Evolutionary conservation across 1,140 invertebrate genomes (phyloP), one percentile per base, ranked within the genome.

Genomic region (Drosophila baimaii): DNA sequence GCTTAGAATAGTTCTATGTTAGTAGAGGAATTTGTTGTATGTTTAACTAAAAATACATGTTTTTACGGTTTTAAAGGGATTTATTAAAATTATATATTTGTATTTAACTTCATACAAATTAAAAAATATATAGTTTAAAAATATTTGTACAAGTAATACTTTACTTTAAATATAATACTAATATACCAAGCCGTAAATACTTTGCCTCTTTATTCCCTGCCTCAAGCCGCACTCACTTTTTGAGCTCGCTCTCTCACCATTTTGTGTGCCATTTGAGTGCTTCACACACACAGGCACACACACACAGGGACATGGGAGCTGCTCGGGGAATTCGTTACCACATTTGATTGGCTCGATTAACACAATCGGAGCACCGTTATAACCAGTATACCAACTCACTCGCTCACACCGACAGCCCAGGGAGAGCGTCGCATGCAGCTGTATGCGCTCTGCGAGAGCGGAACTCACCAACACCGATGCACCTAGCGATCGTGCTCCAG

Each of bases 291-390:
- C 68, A 33, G 25, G 17, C 63, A 37, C 25, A 70, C 49, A 9
- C 41, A 13, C 33, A 17, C 15, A 2, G 3, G 6, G 10, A 39
- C 15, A 37, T 27, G n/a, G 23, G 25, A 66, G 46, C 46, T 23
- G 33, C 61, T 69, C 17, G 35, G 59, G 21, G 61, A 58, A 44
- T 77, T 56, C 83, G 78, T 89, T 89, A 75, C 75, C 76, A 90
- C 79, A 91, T 91, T 91, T 91, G 89, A 91, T 91, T 91, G 89
- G 89, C 89, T 91, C 84, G 89, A 91, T 91, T 91, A 89, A 89
- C 90, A 83, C 89, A 91, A 91, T 91, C 89, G 84, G 89, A 90
- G 81, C 89, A 91, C 79, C 89, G 89, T 91, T 89, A 82, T 78
- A 85, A 89, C 78, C 82, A 82, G 77, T 81, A 86, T 82, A 69